phyloP scores from a whole-genome alignment of 2,888 invertebrate genomes.

The Nysson spinosus region DNA sequence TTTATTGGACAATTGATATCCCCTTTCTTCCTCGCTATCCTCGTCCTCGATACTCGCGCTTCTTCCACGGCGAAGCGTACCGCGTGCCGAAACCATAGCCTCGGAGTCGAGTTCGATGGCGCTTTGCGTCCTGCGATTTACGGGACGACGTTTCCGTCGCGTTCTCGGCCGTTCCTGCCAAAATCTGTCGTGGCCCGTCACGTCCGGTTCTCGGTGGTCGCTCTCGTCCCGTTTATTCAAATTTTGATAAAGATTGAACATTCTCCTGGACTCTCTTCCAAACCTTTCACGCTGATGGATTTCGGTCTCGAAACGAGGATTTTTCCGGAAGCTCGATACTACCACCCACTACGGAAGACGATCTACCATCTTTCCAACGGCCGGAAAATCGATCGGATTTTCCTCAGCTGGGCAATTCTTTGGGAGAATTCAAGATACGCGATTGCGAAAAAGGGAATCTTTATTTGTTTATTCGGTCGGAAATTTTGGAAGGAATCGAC shows the following conservation, averaged over 20 bases:
- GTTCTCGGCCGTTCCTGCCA: constrained; percentile 83
- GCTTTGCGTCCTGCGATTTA: constrained; percentile 72
- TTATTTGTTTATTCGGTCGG: too few species aligned
- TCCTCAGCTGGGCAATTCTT: too few species aligned
- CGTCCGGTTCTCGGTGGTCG: constrained; percentile 77
- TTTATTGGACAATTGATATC: constrained; percentile 84
- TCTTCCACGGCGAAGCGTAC: constrained; percentile 76
- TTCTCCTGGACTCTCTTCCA: constrained; percentile 66
- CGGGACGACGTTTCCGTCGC: constrained; percentile 75
- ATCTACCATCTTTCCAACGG: too few species aligned
- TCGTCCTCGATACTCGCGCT: constrained; percentile 84
- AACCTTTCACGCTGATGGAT: too few species aligned
- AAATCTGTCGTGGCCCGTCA: constrained; percentile 90
- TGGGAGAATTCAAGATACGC: too few species aligned
- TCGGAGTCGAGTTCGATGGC: constrained; percentile 74
- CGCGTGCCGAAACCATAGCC: constrained; percentile 69
- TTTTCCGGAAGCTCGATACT: too few species aligned
- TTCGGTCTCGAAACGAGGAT: too few species aligned
- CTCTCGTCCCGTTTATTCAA: constrained; percentile 82
- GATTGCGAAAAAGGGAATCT: too few species aligned
- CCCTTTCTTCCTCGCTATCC: constrained; percentile 77
- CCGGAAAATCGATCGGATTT: too few species aligned
- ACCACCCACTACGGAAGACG: too few species aligned
- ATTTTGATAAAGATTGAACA: constrained; percentile 88
- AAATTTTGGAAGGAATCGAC: too few species aligned